A percentile compares a stretch with the other conserved stretches of the same genome.
Evolutionary conservation across 2,113 vertebrate genomes (phyloP).

Genomic region (Rhea americana): DNA sequence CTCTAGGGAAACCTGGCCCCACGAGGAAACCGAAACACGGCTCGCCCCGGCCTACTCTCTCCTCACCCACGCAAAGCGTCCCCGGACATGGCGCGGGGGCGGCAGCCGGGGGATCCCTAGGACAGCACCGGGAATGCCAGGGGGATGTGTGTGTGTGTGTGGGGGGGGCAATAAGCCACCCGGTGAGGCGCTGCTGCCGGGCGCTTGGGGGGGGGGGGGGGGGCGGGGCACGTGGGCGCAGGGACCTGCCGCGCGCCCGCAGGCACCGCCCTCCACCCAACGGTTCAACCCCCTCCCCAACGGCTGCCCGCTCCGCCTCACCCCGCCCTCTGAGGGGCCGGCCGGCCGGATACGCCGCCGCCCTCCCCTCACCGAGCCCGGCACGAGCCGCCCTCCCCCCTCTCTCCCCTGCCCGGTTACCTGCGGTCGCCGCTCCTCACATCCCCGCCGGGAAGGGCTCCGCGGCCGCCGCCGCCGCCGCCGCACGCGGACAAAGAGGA

Average conservation of each 20-base stretch:
- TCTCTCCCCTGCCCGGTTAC: background rate
- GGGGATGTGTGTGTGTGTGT: no score
- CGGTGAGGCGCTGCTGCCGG: no score
- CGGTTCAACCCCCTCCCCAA: background rate
- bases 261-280: no score
- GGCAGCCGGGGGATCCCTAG: background rate
- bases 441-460: background rate
- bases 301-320: background rate
- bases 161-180: no score
- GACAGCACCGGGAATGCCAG: no score
- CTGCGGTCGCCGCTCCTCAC: background rate
- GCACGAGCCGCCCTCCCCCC: no score
- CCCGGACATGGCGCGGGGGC: background rate
- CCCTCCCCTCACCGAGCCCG: background rate
- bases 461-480: background rate
- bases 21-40: background rate
- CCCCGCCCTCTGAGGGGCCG: background rate
- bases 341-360: background rate
- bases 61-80: background rate
- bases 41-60: background rate
- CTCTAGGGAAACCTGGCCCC: background rate
- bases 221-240: no score
- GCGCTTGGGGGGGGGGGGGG: no score
- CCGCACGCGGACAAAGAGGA: background rate
- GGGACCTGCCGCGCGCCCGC: background rate